Conservation (phyloP, 2,888 invertebrate genomes). For the Aelia acuminata region DNA sequence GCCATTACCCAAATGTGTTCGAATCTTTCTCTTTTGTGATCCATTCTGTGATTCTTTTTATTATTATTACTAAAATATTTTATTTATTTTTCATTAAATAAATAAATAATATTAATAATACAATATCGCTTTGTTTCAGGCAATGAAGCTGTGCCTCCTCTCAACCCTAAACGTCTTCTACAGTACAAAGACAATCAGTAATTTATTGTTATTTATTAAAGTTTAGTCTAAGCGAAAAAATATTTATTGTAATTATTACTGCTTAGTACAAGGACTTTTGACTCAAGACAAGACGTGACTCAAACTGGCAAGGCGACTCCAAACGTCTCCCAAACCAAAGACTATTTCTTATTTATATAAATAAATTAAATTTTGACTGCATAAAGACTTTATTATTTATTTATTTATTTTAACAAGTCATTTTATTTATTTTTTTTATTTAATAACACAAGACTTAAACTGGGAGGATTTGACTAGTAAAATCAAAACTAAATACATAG, state of each 20-base stretch:
- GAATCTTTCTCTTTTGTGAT: no score
- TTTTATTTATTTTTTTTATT: neutral
- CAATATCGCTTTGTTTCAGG: neutral
- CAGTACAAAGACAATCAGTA: slow-evolving; percentile 44
- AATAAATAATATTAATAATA: neutral
- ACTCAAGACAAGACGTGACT: neutral
- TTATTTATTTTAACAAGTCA: slow-evolving; percentile 30
- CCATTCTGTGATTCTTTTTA: no score
- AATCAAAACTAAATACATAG: slow-evolving; percentile 20
- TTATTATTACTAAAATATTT: no score
- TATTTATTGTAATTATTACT: slow-evolving; percentile 37
- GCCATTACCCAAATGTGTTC: no score
- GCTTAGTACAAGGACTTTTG: neutral
- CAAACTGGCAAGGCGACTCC: slow-evolving; percentile 8
- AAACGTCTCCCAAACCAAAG: slow-evolving; percentile 30
- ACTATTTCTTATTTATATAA: slow-evolving; percentile 28
- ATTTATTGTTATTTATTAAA: slow-evolving; percentile 39
- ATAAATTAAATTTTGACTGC: neutral
- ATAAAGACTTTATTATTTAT: slow-evolving; percentile 20
- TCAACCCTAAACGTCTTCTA: neutral
- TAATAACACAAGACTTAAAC: slow-evolving; percentile 20
- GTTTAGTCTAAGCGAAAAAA: neutral
- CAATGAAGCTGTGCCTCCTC: neutral
- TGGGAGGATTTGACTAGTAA: neutral
- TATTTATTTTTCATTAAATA: no score